Base-by-base conservation (phyloP, 2,113 vertebrate species). In the Typhlomys cinereus region DNA sequence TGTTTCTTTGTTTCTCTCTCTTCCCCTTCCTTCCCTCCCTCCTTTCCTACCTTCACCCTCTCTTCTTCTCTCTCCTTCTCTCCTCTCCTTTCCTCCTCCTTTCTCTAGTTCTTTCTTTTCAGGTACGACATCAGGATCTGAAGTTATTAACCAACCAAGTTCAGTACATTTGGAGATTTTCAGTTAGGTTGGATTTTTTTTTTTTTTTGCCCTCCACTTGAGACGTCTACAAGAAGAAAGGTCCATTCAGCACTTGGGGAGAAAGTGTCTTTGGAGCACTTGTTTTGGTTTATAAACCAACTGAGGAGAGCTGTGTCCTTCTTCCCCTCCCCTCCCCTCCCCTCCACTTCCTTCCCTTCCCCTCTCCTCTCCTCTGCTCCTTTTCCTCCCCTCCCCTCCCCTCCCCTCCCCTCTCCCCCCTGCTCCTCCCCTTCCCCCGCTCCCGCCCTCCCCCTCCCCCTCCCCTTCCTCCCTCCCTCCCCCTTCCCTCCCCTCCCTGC, bases 211-310 rank as follows among this genome's bases (percentile, higher is more conserved):
- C 5, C 11, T 52, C 4, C 64, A 52, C 71, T 86, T 70, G 69
- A 85, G 91, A 84, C 74, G 87, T 71, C 91, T 92, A 83, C 27
- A 54, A 89, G 83, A 79, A 41, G 67, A 80, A 48, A 87, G 92
- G 88, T 64, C 80, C 20, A 64, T 10, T 81, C 54, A 44, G 81
- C 20, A 2, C 92, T 57, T 81, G 73, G 90, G 92, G 84, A 94
- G 85, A 84, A 95, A 95, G 88, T 82, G 78, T n/a, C 94, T 96
- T 95, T 90, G 93, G 29, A 14, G 34, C 76, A 13, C 71, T 10
- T 44, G 74, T 83, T 90, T 92, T 8, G 57, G 83, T 85, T 95
- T 66, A 67, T 57, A 89, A 93, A 82, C 50, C 83, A 84, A 50
- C 75, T 9, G 29, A 36, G 80, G 89, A 86, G 34, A 23, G 50